Evolutionary conservation across 2,113 vertebrate genomes (phyloP).

Genomic region (Leucosticte australis): DNA sequence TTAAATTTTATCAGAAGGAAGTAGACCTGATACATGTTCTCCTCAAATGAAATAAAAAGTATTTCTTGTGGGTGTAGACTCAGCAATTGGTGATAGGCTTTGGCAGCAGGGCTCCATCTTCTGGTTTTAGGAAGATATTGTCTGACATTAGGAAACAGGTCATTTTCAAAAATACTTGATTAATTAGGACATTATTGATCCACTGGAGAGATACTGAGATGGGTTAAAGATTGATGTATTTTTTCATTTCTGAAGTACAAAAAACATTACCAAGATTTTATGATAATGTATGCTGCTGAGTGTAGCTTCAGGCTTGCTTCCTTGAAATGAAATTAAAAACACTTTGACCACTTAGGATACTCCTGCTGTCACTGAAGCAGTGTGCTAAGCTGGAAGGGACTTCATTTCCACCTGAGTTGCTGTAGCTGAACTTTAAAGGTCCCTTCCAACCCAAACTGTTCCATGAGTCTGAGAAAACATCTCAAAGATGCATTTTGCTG

Average conservation of each 20-base stretch:
- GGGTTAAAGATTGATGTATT: not conserved
- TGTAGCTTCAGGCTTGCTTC: not conserved
- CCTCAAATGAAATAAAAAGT: not conserved
- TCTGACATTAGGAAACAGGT: not conserved
- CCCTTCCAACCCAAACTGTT: not conserved
- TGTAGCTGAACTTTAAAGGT: not conserved
- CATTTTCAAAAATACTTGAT: not conserved
- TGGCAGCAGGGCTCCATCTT: constrained; percentile 49
- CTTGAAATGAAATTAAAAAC: not conserved
- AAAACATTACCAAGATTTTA: not conserved
- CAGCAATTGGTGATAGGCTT: not conserved
- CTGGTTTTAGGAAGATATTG: not conserved
- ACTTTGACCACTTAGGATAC: not conserved
- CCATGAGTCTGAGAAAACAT: not conserved
- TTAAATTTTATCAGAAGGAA: not conserved
- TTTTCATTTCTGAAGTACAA: not conserved
- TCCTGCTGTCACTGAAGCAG: not conserved
- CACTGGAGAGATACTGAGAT: not conserved
- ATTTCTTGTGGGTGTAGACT: not conserved
- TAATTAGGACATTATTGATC: not conserved
- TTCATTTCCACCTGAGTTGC: not conserved
- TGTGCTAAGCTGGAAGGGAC: not conserved
- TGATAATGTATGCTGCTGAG: not conserved
- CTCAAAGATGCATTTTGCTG: not conserved
- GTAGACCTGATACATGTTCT: not conserved